Evolutionary conservation across 2,888 invertebrate species (phyloP).

Genomic region (Morpho deidamia): DNA sequence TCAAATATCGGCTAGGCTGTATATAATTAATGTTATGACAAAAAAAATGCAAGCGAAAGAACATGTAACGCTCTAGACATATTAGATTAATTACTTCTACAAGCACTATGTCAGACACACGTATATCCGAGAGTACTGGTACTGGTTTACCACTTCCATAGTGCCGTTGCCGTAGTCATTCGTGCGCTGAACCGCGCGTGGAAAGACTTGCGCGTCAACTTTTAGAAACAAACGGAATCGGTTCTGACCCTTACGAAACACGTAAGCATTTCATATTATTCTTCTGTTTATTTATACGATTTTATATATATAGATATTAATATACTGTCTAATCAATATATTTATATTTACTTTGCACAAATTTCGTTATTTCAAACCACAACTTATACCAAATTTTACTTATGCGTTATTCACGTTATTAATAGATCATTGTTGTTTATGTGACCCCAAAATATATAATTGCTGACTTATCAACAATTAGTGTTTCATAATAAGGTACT

Average conservation of each 20-base stretch:
- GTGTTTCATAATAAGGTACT: too few species aligned
- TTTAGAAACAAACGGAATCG: constrained; percentile 9
- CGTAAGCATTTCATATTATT: constrained; percentile 12
- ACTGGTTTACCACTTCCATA: constrained; percentile 15
- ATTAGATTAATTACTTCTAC: constrained; percentile 19
- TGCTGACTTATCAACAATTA: too few species aligned
- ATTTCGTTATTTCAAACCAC: too few species aligned
- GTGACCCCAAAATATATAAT: too few species aligned
- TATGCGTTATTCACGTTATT: too few species aligned
- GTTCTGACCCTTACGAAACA: constrained; percentile 8
- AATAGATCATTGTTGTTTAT: too few species aligned
- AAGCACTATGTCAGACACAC: constrained; percentile 13
- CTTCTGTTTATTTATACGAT: not conserved
- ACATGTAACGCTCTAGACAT: constrained; percentile 5
- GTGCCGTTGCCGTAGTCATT: constrained; percentile 8
- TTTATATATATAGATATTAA: not conserved
- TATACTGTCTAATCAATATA: not conserved
- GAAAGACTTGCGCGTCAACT: constrained; percentile 14
- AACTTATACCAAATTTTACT: too few species aligned
- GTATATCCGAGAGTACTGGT: constrained; percentile 13
- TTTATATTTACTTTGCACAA: too few species aligned
- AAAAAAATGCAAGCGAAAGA: too few species aligned
- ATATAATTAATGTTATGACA: too few species aligned
- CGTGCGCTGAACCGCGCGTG: constrained; percentile 18
- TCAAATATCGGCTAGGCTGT: too few species aligned